phyloP scores from a whole-genome alignment of 2,888 invertebrate genomes.

The Drosophila subquinaria region DNA sequence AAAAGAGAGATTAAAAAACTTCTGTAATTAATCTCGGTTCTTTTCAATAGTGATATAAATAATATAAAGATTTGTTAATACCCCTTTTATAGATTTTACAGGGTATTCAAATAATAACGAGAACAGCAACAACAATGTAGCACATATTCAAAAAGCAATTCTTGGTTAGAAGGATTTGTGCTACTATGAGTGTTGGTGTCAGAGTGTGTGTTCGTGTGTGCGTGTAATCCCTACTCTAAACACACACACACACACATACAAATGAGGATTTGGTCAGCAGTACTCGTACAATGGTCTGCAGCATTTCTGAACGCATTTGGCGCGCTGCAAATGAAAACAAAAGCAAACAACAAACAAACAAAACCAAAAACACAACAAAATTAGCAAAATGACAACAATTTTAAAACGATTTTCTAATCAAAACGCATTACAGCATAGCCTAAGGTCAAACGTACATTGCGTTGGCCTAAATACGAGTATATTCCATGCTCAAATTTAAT shows the following conservation, averaged over 20 bases:
- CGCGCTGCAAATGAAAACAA: slow-evolving; percentile 58
- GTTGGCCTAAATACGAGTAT: slow-evolving; percentile 8
- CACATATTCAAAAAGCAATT: slow-evolving; percentile 74
- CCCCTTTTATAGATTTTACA: neutral
- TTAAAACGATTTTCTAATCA: slow-evolving; percentile 79
- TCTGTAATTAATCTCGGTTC: neutral
- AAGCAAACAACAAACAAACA: slow-evolving; percentile 42
- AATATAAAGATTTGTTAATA: neutral
- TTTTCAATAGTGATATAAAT: neutral
- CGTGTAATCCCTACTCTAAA: slow-evolving; percentile 27
- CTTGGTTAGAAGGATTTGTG: slow-evolving; percentile 50
- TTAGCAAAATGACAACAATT: slow-evolving; percentile 52
- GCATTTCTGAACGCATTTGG: slow-evolving; percentile 49
- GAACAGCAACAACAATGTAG: slow-evolving; percentile 48
- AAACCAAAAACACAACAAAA: slow-evolving; percentile 38
- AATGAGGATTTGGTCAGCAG: slow-evolving; percentile 47
- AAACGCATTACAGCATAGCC: slow-evolving; percentile 60
- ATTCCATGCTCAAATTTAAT: slow-evolving; percentile 50
- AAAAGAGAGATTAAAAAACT: neutral
- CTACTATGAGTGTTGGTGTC: slow-evolving; percentile 8
- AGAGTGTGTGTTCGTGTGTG: slow-evolving; percentile 8
- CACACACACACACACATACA: slow-evolving; percentile 32
- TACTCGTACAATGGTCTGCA: slow-evolving; percentile 10
- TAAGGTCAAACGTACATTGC: slow-evolving; percentile 28
- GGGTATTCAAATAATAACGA: slow-evolving; percentile 34